These are phyloP conservation scores for Lepidurus couesii DNA, from an alignment of 1,140 invertebrate genomes.

Conservation along the genomic window DNA sequence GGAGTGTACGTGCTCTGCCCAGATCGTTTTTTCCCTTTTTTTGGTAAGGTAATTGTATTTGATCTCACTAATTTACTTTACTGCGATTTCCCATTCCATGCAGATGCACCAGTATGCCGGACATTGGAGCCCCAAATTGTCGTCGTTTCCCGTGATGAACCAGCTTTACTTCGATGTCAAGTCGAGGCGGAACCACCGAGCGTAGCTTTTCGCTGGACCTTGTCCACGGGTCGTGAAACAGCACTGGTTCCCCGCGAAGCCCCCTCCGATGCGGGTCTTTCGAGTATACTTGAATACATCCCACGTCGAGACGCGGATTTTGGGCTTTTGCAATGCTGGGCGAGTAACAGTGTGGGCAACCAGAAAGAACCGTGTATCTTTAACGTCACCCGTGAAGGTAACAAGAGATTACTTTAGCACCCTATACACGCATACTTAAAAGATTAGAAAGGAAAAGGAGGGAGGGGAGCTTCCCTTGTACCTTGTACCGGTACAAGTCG, in stretches of 20 bases:
- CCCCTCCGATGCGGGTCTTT: slow-evolving; percentile 47
- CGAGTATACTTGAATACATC: slow-evolving; percentile 61
- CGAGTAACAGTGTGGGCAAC: slow-evolving; percentile 70
- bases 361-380: slow-evolving; percentile 74
- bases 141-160: slow-evolving; percentile 27
- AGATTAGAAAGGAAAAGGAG: neutral
- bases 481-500: neutral
- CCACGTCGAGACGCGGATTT: slow-evolving; percentile 60
- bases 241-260: slow-evolving; percentile 31
- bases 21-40: no score
- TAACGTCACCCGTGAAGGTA: slow-evolving; percentile 54
- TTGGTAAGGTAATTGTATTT: neutral
- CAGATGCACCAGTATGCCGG: slow-evolving; percentile 33
- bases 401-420: neutral
- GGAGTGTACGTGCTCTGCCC: no score
- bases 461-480: neutral
- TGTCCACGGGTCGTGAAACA: slow-evolving; percentile 35
- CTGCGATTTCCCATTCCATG: neutral
- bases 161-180: slow-evolving; percentile 29
- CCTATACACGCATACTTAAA: slow-evolving; percentile 4
- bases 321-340: slow-evolving; percentile 78
- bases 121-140: slow-evolving; percentile 24
- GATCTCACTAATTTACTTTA: neutral
- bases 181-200: slow-evolving; percentile 39
- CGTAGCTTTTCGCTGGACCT: slow-evolving; percentile 38